Evolutionary conservation across 2,113 vertebrate species (phyloP).

Genomic region (Eclectus roratus): DNA sequence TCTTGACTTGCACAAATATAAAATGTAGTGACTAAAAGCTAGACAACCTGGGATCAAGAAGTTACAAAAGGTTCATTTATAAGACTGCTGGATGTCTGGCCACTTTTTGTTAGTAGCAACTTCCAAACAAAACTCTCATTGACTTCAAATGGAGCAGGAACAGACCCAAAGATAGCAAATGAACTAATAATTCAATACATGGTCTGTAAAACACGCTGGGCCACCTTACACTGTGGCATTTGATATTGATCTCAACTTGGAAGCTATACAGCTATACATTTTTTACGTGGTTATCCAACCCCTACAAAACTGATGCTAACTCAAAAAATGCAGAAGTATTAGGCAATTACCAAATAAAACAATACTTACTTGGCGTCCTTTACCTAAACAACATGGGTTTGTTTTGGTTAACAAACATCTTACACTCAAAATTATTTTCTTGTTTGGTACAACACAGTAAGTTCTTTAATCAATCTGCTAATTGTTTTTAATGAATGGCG

Average conservation of each 20-base stretch:
- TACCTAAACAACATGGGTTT: neutral
- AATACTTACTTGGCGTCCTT: neutral
- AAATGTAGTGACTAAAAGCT: constrained; percentile 19
- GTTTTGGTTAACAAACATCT: neutral
- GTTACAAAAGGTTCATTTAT: constrained; percentile 64
- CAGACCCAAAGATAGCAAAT: constrained; percentile 68
- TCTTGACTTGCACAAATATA: neutral
- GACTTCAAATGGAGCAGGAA: constrained; percentile 62
- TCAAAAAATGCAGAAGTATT: neutral
- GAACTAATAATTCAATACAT: constrained; percentile 48
- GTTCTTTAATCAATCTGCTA: neutral
- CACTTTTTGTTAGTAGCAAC: constrained; percentile 57
- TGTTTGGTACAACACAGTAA: neutral
- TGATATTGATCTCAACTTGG: constrained; percentile 51
- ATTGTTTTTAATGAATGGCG: neutral
- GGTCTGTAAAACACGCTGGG: constrained; percentile 31
- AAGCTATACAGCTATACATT: constrained; percentile 16
- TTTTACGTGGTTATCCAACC: constrained; percentile 1
- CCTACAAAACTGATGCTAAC: neutral
- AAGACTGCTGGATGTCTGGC: constrained; percentile 54
- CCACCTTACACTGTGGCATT: constrained; percentile 42
- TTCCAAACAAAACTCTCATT: constrained; percentile 68
- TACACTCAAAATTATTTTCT: neutral
- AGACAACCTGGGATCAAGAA: constrained; percentile 45
- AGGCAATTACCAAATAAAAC: neutral